phyloP scores from a whole-genome alignment of 2,113 vertebrate genomes.

The Hystrix brachyura region DNA sequence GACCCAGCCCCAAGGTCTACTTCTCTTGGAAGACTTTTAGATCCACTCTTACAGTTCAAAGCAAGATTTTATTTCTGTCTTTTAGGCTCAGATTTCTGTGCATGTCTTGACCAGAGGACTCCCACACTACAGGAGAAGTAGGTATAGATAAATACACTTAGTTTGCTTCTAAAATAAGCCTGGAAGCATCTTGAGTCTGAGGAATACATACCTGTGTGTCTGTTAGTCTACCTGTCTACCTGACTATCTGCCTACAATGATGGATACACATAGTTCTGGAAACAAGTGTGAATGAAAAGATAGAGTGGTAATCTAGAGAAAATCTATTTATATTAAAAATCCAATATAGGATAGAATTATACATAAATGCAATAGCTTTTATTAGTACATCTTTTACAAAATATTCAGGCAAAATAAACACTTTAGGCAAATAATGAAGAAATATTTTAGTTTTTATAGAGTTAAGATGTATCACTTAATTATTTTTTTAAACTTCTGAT shows the following conservation, averaged over 20 bases:
- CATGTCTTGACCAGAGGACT: background rate
- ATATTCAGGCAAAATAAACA: background rate
- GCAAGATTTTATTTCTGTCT: background rate
- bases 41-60: background rate
- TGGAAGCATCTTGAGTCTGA: background rate
- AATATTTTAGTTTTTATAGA: background rate
- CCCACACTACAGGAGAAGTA: background rate
- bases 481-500: background rate
- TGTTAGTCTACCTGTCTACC: background rate
- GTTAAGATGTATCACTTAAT: background rate
- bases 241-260: background rate
- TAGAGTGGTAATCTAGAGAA: background rate
- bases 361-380: background rate
- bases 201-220: background rate
- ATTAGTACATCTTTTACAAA: background rate
- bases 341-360: background rate
- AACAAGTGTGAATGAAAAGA: background rate
- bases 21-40: background rate
- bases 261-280: background rate
- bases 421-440: background rate
- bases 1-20: background rate
- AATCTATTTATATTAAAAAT: background rate
- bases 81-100: background rate
- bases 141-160: accelerated
- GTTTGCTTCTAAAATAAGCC: background rate